Conservation (phyloP, 2,797 vertebrate species). For the Trachurus trachurus region DNA sequence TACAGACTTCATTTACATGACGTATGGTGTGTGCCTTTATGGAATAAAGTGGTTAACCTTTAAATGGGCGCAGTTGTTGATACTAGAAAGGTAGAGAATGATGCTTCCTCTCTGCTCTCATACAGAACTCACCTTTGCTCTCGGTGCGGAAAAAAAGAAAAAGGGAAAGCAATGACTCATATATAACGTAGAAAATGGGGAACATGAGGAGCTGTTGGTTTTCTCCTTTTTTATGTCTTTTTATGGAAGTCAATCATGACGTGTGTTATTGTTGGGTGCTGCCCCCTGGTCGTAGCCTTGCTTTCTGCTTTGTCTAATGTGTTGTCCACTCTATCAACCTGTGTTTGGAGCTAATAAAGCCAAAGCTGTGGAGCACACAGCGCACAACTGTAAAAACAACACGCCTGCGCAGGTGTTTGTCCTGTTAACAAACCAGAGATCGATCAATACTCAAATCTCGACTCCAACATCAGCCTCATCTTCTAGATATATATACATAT, state of each 20-base stretch:
- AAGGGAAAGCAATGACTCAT: conserved; percentile 20
- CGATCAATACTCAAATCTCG: not conserved
- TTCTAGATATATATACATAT: not conserved
- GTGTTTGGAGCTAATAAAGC: conserved; percentile 18
- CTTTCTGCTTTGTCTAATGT: conserved; percentile 46
- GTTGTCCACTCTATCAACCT: not conserved
- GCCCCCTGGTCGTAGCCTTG: conserved; percentile 25
- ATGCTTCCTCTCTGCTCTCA: conserved; percentile 57
- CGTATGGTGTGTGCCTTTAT: conserved; percentile 68
- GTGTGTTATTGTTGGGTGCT: conserved; percentile 22
- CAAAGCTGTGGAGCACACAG: conserved; percentile 11
- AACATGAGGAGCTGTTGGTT: conserved; percentile 19
- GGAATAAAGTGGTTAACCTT: conserved; percentile 82
- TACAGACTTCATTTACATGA: conserved; percentile 82
- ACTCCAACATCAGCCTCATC: not conserved
- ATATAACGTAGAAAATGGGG: conserved; percentile 16
- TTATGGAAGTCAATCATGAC: conserved; percentile 16
- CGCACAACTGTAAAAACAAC: not conserved
- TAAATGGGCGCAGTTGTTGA: conserved; percentile 79
- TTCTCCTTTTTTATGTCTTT: conserved; percentile 22
- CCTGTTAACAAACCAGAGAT: not conserved
- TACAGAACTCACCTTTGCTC: conserved; percentile 68
- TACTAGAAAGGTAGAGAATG: conserved; percentile 63
- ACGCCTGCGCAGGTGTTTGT: not conserved
- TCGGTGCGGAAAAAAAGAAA: not conserved